A percentile compares a stretch with the other conserved stretches of the same genome.
Evolutionary conservation across 2,113 vertebrate genomes (phyloP).

Genomic region (Rhabdomys dilectus): DNA sequence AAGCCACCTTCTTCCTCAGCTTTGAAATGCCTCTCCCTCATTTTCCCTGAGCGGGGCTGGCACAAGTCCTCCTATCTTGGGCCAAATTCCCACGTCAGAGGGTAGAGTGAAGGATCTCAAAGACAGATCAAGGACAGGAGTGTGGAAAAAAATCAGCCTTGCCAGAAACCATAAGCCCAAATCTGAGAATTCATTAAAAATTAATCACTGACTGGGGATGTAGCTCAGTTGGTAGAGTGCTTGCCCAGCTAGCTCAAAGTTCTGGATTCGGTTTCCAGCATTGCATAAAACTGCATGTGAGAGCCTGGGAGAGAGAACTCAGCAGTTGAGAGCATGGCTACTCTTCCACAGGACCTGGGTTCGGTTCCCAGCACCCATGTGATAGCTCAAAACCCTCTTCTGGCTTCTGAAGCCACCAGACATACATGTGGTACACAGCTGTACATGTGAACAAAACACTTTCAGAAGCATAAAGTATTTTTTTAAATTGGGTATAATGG

Average conservation of each 20-base stretch:
- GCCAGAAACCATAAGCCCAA: slow-evolving; percentile 67
- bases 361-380: neutral
- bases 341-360: neutral
- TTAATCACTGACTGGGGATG: neutral
- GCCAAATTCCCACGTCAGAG: slow-evolving; percentile 36
- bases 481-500: neutral
- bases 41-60: slow-evolving; percentile 57
- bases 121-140: neutral
- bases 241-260: neutral
- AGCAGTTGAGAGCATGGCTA: neutral
- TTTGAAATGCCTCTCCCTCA: slow-evolving; percentile 43
- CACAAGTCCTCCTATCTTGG: neutral
- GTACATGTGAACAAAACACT: neutral
- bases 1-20: slow-evolving; percentile 24
- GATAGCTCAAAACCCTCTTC: neutral
- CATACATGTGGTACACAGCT: neutral
- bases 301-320: neutral
- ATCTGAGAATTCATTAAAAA: slow-evolving; percentile 67
- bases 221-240: neutral
- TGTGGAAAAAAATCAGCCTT: slow-evolving; percentile 33
- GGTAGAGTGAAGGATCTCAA: slow-evolving; percentile 18
- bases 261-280: neutral
- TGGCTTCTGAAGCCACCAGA: neutral
- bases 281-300: neutral
- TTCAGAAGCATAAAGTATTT: neutral